A percentile compares a stretch with the other conserved stretches of the same genome.
phyloP scores from a whole-genome alignment of 2,797 vertebrate species.

The Aplochiton taeniatus region DNA sequence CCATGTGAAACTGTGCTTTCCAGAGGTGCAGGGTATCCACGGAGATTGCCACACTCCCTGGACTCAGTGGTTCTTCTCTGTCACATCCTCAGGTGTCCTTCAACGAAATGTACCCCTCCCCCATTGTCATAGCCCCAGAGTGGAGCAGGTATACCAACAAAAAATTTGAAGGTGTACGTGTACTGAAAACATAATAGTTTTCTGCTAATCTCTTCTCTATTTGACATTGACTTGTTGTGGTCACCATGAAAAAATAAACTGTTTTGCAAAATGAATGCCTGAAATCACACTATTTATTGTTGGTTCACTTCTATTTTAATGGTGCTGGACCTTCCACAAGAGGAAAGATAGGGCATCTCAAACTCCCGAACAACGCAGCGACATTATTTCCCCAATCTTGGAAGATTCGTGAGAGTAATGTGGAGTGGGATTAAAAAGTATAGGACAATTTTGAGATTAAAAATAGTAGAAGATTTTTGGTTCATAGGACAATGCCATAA shows the following conservation, averaged over 20 bases:
- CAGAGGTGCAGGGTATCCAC: constrained; percentile 75
- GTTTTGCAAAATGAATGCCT: no score
- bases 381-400: constrained; percentile 82
- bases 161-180: constrained; percentile 67
- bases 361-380: constrained; percentile 63
- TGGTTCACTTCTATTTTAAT: constrained; percentile 15
- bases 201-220: no score
- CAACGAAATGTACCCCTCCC: constrained; percentile 75
- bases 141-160: constrained; percentile 75
- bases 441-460: no score
- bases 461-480: no score
- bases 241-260: no score
- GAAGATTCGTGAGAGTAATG: no score
- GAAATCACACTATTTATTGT: no score
- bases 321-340: constrained; percentile 50
- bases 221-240: neutral
- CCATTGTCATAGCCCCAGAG: constrained; percentile 71
- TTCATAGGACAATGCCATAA: no score
- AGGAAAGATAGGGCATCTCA: constrained; percentile 69
- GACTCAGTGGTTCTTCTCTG: constrained; percentile 66
- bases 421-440: no score
- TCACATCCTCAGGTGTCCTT: constrained; percentile 68
- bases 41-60: constrained; percentile 78
- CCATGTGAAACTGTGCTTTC: constrained; percentile 78
- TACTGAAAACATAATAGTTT: neutral